Evolutionary conservation across 2,113 vertebrate species (phyloP).

Genomic region (Theropithecus gelada): DNA sequence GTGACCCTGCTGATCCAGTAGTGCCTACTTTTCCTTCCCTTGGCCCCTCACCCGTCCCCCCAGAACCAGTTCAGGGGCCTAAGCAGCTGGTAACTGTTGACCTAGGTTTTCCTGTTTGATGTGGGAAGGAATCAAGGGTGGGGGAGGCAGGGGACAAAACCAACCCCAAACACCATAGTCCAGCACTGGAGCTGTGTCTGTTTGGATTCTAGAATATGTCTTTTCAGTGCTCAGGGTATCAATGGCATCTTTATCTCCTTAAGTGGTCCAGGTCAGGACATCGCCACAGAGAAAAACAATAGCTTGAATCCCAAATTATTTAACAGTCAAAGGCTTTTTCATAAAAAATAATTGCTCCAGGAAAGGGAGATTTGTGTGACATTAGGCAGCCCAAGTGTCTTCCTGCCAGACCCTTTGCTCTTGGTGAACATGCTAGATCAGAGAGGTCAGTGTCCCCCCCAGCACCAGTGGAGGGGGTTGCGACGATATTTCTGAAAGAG

Average conservation of each 20-base stretch:
- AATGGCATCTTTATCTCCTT: constrained; percentile 59
- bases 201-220: constrained; percentile 17
- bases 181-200: background rate
- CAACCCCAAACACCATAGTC: background rate
- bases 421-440: constrained; percentile 49
- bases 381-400: constrained; percentile 54
- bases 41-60: background rate
- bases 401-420: constrained; percentile 67
- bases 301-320: constrained; percentile 59
- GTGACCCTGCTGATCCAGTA: background rate
- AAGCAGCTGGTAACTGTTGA: constrained; percentile 9
- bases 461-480: background rate
- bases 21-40: background rate
- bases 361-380: constrained; percentile 63
- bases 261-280: constrained; percentile 49
- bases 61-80: constrained; percentile 22
- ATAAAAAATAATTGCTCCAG: constrained; percentile 64
- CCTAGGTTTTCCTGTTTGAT: constrained; percentile 42
- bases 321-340: constrained; percentile 73
- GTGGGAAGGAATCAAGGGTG: background rate
- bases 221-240: constrained; percentile 48
- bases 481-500: constrained; percentile 57
- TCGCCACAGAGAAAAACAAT: constrained; percentile 59
- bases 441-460: constrained; percentile 58
- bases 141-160: background rate